phyloP scores from a whole-genome alignment of 1,140 invertebrate genomes.

The Drosophila asahinai region DNA sequence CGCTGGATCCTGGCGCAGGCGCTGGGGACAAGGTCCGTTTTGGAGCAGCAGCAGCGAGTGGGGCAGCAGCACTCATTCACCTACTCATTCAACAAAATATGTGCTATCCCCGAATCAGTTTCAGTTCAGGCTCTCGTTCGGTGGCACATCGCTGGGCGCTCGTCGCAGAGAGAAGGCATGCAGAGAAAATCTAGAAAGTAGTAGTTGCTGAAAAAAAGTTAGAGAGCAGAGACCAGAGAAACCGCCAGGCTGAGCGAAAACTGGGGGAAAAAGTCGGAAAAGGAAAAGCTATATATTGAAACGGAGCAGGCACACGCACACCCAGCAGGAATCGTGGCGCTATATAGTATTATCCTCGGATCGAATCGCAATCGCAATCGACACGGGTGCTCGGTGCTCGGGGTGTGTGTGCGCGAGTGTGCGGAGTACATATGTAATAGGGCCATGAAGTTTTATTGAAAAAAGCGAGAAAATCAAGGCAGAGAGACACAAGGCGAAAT shows the following conservation, averaged over 20 bases:
- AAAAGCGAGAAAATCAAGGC: slow-evolving; percentile 49
- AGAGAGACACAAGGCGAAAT: slow-evolving; percentile 39
- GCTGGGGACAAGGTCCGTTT: slow-evolving; percentile 9
- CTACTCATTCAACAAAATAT: slow-evolving; percentile 79
- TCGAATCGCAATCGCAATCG: slow-evolving; percentile 38
- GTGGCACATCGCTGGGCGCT: slow-evolving; percentile 74
- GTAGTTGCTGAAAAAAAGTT: slow-evolving; percentile 51
- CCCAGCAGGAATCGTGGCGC: slow-evolving; percentile 25
- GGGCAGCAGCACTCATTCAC: slow-evolving; percentile 64
- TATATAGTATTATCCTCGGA: slow-evolving; percentile 51
- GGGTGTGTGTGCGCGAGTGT: slow-evolving; percentile 54
- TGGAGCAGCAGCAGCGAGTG: slow-evolving; percentile 27
- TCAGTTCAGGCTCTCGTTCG: slow-evolving; percentile 77
- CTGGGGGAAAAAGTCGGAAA: slow-evolving; percentile 17
- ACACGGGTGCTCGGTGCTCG: slow-evolving; percentile 56
- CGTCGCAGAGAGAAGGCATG: slow-evolving; percentile 65
- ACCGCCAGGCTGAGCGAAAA: slow-evolving; percentile 21
- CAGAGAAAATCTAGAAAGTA: slow-evolving; percentile 48
- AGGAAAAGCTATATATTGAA: slow-evolving; percentile 18
- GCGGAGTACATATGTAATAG: slow-evolving; percentile 77
- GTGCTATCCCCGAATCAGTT: slow-evolving; percentile 62
- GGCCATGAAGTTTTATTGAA: slow-evolving; percentile 81
- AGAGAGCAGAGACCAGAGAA: slow-evolving; percentile 25
- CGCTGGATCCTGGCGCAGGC: slow-evolving; percentile 20
- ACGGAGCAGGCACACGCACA: slow-evolving; percentile 19